Evolutionary conservation across 2,888 invertebrate genomes (phyloP), one percentile per base, ranked within the genome.

Genomic region (Ischnus inquisitorius): DNA sequence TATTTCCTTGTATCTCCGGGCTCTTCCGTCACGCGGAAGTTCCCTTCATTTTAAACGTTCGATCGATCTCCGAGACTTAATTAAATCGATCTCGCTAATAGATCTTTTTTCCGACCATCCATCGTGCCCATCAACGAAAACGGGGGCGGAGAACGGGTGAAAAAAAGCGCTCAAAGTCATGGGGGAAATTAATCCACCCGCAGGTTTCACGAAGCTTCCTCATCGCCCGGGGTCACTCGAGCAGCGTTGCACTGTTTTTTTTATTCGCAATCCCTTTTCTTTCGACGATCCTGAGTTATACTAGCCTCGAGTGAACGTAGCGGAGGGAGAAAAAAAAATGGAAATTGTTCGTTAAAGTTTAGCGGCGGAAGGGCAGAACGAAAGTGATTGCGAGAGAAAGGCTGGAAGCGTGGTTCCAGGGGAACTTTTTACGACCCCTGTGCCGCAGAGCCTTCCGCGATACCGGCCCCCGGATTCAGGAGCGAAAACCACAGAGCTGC

Each of bases 21-120:
- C 12, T 10, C 19, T 54, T 54, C 16, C 22, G 54, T 22, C 22
- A 12, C 10, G 22, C 54, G 22, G 22, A 19, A 22, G 54, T 19
- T 54, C 54, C 19, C 19, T 54, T 54, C 2, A 54, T 54, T 54
- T 57, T 6, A 25, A 60, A 43, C 60, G 22, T 25, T 25, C 72
- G n/a, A 60, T 25, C n/a, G 43, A 16, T 14, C 60, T 14, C 8
- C 34, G 12, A 12, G 34, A 12, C 25, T 72, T 78, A 69, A 81
- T 84, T 78, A 64, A 78, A 84, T 69, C 25, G 22, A 67, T 25
- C 80, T 78, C 64, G 46, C 28, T 68, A 80, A 78, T 78, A 34
- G 79, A 76, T 68, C 46, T 74, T 68, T 74, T 80, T 67, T 25
- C 39, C 34, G 8, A 34, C 34, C n/a, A 3, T n/a, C 19, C 34